These are phyloP conservation scores for Sebastes alutus DNA, from an alignment of 2,797 vertebrate genomes.

Conservation along the genomic window DNA sequence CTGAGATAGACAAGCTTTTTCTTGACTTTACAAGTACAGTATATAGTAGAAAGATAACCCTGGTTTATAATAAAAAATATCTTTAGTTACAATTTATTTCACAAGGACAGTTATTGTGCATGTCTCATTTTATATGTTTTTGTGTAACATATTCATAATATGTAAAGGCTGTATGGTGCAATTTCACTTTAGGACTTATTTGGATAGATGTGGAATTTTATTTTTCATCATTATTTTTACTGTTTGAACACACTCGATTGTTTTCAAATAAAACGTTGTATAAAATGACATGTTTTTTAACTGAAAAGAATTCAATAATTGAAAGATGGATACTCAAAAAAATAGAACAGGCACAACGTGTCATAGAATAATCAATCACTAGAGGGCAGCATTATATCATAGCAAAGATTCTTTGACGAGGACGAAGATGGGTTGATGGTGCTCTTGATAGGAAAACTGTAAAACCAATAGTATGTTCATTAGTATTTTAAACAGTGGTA, in stretches of 20 bases:
- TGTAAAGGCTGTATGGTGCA: not conserved
- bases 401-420: not conserved
- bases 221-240: not conserved
- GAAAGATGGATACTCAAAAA: not conserved
- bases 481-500: not conserved
- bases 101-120: not conserved
- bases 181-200: not conserved
- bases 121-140: not conserved
- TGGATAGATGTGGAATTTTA: not conserved
- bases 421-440: not conserved
- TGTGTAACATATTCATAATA: not conserved
- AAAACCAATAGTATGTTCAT: not conserved
- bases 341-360: not conserved
- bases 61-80: not conserved
- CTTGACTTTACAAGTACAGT: too few relatives aligned
- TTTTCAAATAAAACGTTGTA: slow-evolving; percentile 12
- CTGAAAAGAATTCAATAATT: not conserved
- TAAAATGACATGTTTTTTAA: not conserved
- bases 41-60: not conserved
- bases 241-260: not conserved
- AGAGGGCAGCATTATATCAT: slow-evolving; percentile 27
- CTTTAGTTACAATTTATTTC: not conserved
- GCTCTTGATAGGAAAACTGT: not conserved
- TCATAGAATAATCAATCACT: not conserved
- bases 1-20: not conserved